phyloP scores from a whole-genome alignment of 2,888 invertebrate species.

The Acrocyrtus sp. region DNA sequence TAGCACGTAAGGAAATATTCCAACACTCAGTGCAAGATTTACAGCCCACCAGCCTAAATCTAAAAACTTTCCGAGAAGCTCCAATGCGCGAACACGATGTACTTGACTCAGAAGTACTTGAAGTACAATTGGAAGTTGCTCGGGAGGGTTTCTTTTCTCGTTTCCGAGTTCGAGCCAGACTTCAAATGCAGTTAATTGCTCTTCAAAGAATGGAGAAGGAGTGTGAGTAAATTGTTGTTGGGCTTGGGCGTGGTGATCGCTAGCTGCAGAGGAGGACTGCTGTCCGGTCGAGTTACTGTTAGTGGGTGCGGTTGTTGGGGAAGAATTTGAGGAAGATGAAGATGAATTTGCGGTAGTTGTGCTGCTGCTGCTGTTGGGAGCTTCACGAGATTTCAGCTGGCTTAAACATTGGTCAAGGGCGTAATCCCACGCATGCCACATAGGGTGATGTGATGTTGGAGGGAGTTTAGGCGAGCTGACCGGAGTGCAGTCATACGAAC shows the following conservation, averaged over 20 bases:
- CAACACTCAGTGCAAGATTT: conserved; percentile 84
- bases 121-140: conserved; percentile 96
- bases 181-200: conserved; percentile 97
- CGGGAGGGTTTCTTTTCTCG: conserved; percentile 84
- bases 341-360: conserved; percentile 66
- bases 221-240: conserved; percentile 68
- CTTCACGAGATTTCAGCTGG: conserved; percentile 71
- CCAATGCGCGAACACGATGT: conserved; percentile 93
- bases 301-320: background rate
- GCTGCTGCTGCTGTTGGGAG: too few relatives aligned
- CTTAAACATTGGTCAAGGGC: conserved; percentile 93
- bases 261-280: background rate
- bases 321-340: too few relatives aligned
- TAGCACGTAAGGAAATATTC: conserved; percentile 98
- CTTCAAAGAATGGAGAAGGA: conserved; percentile 86
- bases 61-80: conserved; percentile 89
- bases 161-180: conserved; percentile 89
- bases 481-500: conserved; percentile 97
- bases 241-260: background rate
- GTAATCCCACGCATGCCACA: conserved; percentile 99
- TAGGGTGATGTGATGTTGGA: conserved; percentile 83
- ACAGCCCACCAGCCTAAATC: conserved; percentile 96
- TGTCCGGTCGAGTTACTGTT: background rate
- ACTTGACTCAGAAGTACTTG: conserved; percentile 70
- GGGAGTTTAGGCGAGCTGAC: conserved; percentile 92